Evolutionary conservation across 1,140 invertebrate genomes (phyloP), one percentile per base, ranked within the genome.

Genomic region (Aplysia californica): DNA sequence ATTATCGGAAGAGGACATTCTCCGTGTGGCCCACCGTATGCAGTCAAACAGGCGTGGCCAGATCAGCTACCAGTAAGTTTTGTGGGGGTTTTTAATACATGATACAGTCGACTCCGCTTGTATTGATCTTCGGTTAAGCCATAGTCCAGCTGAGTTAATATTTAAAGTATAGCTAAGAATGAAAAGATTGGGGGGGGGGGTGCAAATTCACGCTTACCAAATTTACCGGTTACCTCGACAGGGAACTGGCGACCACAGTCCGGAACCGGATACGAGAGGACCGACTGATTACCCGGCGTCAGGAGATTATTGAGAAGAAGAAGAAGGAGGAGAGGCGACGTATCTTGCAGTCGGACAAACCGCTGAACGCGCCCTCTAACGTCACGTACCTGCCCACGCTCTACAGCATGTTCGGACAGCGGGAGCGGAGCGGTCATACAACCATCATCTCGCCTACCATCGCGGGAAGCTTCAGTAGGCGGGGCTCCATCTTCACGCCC

Each of bases 21-120:
- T 74, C 36, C 35, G 35, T 29, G 83, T 87, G 29, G 84, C 83
- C n/a, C 79, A 74, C 59, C 59, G 82, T 29, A 75, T 87, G 26
- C 82, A 83, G 31, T 76, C 72, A 44, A 73, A 82, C 82, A 85
- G 82, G 66, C 72, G 76, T 71, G 82, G 85, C 33, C 44, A 70
- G 29, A 87, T 87, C 50, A 85, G 83, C 61, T 87, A 85, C 77
- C 81, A 85, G 85, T 85, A 76, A 75, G 69, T 76, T 18, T 15
- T 20, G 2, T 21, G 38, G 20, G 38, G 23, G 3, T 20, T n/a
- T 69, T 20, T 20, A 26, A 10, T n/a, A 26, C n/a, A 15, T 41
- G 5, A 5, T 50, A 3, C 1, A 18, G 5, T 36, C 33, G 41
- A 2, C 38, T 41, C 2, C 15, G 23, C n/a, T 10, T 33, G 18